These are phyloP conservation scores for Stomatorhinus ivindoensis DNA, from an alignment of 2,113 vertebrate species.

Conservation along the genomic window DNA sequence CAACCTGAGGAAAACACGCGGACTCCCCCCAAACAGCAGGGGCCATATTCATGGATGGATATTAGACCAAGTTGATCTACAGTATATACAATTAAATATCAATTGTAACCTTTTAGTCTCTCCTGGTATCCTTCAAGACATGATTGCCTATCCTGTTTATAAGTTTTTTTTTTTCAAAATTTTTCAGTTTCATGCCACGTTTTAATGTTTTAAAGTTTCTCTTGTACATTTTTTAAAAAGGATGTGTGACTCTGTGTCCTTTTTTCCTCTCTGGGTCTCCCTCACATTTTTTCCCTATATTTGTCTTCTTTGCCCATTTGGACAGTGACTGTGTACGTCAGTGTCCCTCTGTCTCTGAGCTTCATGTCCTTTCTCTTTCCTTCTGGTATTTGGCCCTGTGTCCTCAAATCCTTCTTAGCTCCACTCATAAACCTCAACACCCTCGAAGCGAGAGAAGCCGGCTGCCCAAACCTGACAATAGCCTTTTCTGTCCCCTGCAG, in stretches of 20 bases:
- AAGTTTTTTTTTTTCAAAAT: background rate
- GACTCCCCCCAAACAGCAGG: background rate
- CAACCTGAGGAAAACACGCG: background rate
- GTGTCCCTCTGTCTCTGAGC: background rate
- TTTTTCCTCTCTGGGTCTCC: background rate
- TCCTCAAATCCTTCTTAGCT: constrained; percentile 32
- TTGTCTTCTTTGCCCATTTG: background rate
- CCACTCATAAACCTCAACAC: constrained; percentile 56
- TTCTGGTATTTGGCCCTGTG: constrained; percentile 1
- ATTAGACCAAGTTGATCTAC: background rate
- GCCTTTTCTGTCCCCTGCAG: constrained; percentile 76
- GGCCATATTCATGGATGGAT: background rate
- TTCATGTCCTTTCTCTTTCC: constrained; percentile 12
- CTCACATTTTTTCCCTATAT: background rate
- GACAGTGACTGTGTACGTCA: constrained; percentile 9
- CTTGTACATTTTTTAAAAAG: background rate
- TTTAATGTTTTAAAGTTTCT: background rate
- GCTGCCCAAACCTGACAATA: constrained; percentile 69
- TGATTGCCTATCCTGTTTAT: background rate
- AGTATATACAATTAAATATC: background rate
- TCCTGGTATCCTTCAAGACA: background rate
- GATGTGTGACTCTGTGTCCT: background rate
- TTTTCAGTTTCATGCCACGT: background rate
- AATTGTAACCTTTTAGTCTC: background rate
- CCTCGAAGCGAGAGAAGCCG: constrained; percentile 48